These are phyloP conservation scores for Ptilorrhoa leucosticta DNA, from an alignment of 2,113 vertebrate genomes.

Conservation along the genomic window DNA sequence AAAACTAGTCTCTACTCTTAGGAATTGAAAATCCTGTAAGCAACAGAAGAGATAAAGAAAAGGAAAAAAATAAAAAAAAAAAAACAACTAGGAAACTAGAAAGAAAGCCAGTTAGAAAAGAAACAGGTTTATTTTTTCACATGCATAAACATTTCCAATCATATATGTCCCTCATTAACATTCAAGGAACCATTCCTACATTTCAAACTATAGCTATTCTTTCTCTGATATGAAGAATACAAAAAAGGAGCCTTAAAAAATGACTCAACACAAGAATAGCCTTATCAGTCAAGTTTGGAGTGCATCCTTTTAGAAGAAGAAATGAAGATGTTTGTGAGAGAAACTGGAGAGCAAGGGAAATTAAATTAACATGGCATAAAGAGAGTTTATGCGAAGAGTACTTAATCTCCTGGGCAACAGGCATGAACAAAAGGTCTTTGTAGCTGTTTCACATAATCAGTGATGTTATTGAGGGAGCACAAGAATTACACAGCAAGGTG, in stretches of 20 bases:
- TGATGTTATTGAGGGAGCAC: neutral
- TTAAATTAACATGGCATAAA: neutral
- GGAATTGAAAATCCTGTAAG: neutral
- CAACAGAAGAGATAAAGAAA: neutral
- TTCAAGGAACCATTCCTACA: neutral
- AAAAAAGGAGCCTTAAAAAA: neutral
- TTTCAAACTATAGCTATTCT: neutral
- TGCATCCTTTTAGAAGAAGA: neutral
- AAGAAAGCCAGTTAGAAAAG: neutral
- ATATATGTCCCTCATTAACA: neutral
- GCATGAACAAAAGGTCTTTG: neutral
- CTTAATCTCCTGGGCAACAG: neutral
- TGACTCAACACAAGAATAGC: neutral
- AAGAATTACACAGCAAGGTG: neutral
- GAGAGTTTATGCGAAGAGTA: neutral
- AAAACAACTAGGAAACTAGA: neutral
- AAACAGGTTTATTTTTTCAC: neutral
- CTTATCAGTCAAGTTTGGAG: neutral
- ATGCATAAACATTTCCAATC: neutral
- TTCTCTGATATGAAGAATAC: neutral
- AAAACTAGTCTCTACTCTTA: neutral
- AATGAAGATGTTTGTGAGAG: neutral
- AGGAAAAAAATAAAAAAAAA: neutral
- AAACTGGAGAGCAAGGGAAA: neutral
- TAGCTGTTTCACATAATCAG: neutral